phyloP scores from a whole-genome alignment of 53 echinoderm and acorn worm species.

The Apostichopus leukothele region DNA sequence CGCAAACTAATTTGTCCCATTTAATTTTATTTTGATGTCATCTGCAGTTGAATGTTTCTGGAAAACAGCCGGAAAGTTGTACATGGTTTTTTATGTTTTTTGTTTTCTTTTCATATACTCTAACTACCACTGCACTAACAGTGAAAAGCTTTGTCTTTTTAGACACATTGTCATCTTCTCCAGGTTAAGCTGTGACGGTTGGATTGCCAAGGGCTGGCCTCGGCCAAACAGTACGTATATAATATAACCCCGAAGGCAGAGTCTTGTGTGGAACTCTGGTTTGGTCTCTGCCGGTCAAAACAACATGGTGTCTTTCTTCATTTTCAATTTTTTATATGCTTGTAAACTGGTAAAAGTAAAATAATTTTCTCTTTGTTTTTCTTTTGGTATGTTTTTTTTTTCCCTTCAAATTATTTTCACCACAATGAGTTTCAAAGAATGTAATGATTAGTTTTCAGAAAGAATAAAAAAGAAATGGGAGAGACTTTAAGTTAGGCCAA shows the following conservation, averaged over 20 bases:
- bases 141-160: conserved; percentile 47
- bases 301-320: background rate
- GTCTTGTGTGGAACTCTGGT: background rate
- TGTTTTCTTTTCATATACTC: too few species aligned
- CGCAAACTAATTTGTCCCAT: too few species aligned
- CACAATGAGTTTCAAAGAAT: background rate
- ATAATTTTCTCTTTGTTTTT: background rate
- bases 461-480: too few species aligned
- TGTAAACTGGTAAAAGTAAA: too few species aligned
- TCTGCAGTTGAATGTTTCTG: too few species aligned
- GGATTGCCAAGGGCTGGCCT: conserved; percentile 35
- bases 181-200: conserved; percentile 37
- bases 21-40: too few species aligned
- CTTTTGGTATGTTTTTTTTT: background rate
- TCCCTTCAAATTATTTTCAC: background rate
- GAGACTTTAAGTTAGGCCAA: too few species aligned
- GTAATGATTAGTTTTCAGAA: too few species aligned
- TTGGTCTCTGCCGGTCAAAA: conserved; percentile 4
- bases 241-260: conserved; percentile 8
- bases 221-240: conserved; percentile 42
- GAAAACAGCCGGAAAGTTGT: too few species aligned
- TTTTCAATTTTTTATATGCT: background rate
- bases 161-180: conserved; percentile 39
- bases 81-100: too few species aligned
- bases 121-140: conserved; percentile 50